Conservation (phyloP, 1,140 invertebrate genomes). For the Papilio polytes region DNA sequence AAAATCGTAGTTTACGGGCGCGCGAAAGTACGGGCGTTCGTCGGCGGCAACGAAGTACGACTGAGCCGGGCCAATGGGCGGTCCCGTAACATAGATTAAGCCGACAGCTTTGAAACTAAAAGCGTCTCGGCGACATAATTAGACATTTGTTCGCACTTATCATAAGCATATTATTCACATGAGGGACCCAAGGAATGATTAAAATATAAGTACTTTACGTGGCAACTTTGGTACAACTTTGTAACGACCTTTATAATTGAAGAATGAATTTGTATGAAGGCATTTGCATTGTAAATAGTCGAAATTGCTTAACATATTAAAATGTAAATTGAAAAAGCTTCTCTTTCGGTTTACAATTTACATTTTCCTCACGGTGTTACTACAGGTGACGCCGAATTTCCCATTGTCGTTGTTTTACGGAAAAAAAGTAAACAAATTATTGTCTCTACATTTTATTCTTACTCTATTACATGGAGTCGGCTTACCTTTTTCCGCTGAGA, state of each 20-base stretch:
- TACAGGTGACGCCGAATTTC: neutral
- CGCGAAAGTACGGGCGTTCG: conserved; percentile 41
- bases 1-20: conserved; percentile 60
- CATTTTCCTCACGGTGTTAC: neutral
- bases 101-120: conserved; percentile 35
- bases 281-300: conserved; percentile 2
- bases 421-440: neutral
- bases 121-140: conserved; percentile 34
- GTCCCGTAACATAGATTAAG: conserved; percentile 39
- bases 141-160: conserved; percentile 36
- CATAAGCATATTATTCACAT: conserved; percentile 28
- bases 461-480: neutral
- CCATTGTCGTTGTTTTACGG: neutral
- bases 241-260: conserved; percentile 17
- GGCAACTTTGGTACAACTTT: conserved; percentile 22
- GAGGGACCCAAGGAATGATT: conserved; percentile 15
- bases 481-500: neutral
- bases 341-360: neutral
- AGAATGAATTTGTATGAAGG: conserved; percentile 22
- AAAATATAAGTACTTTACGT: conserved; percentile 5
- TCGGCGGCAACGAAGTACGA: conserved; percentile 44
- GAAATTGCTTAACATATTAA: neutral
- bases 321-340: conserved; percentile 16
- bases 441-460: neutral
- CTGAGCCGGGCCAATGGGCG: conserved; percentile 46